Evolutionary conservation across 2,888 invertebrate genomes (phyloP).

Genomic region (Acleris laterana): DNA sequence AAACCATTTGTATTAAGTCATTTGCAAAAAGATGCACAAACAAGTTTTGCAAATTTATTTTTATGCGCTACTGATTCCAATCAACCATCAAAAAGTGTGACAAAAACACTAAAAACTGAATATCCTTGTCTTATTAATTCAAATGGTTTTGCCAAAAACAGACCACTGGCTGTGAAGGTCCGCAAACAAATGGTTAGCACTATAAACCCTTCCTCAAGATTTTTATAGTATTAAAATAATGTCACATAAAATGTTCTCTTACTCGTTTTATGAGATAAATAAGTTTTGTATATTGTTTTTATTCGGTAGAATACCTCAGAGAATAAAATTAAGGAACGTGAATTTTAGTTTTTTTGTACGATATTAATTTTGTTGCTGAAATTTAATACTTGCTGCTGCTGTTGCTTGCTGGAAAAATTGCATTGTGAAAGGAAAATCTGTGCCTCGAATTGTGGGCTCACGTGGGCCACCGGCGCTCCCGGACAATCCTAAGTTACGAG

Average conservation of each 20-base stretch:
- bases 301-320: neutral
- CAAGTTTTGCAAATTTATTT: neutral
- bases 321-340: neutral
- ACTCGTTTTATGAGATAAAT: constrained; percentile 14
- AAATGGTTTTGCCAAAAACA: constrained; percentile 14
- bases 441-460: constrained; percentile 12
- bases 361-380: no score
- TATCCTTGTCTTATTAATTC: constrained; percentile 17
- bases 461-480: constrained; percentile 30
- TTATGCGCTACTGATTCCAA: constrained; percentile 3
- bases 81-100: neutral
- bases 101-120: constrained; percentile 1
- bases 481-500: constrained; percentile 58
- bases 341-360: neutral
- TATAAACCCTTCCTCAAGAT: constrained; percentile 31
- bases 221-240: constrained; percentile 18
- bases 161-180: constrained; percentile 28
- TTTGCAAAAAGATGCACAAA: neutral
- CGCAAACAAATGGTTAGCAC: constrained; percentile 26
- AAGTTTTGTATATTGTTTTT: constrained; percentile 11
- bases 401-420: no score
- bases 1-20: constrained; percentile 6
- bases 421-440: constrained; percentile 33
- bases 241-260: constrained; percentile 6
- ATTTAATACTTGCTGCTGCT: no score